Conservation (phyloP, 2,888 invertebrate genomes). For the Galerucella pusilla region DNA sequence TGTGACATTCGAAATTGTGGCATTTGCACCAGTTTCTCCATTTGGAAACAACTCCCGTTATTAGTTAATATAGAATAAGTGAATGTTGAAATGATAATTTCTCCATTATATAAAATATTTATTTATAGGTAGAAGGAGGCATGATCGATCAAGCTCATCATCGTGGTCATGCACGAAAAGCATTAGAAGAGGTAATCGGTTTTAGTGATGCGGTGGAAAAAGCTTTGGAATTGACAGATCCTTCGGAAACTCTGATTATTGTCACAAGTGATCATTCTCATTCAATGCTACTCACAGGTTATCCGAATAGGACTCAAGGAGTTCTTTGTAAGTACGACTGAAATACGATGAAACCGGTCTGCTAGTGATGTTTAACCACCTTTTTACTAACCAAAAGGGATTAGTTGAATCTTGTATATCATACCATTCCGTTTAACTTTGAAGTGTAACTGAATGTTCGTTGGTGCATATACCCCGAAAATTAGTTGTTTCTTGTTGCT, state of each 20-base stretch:
- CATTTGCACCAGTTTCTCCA: no score
- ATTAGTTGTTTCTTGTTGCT: no score
- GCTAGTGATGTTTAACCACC: no score
- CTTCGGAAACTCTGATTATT: slow-evolving; percentile 76
- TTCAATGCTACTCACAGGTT: slow-evolving; percentile 81
- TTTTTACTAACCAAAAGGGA: no score
- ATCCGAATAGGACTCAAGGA: slow-evolving; percentile 75
- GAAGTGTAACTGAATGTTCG: no score
- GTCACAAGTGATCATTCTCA: slow-evolving; percentile 90
- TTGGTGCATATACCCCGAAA: no score
- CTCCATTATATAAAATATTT: no score
- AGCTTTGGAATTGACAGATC: slow-evolving; percentile 70
- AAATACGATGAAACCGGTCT: no score
- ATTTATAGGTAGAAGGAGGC: slow-evolving; percentile 81
- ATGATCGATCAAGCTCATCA: slow-evolving; percentile 91
- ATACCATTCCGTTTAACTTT: no score
- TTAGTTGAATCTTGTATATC: no score
- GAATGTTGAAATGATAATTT: no score
- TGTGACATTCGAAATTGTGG: no score
- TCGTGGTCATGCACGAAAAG: slow-evolving; percentile 79
- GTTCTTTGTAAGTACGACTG: slow-evolving; percentile 72
- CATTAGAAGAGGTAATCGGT: slow-evolving; percentile 82
- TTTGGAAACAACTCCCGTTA: background rate
- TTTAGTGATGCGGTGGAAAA: slow-evolving; percentile 81
- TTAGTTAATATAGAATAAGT: background rate